Evolutionary conservation across 2,888 invertebrate species (phyloP).

Genomic region (Pseudolycoriella hygida): DNA sequence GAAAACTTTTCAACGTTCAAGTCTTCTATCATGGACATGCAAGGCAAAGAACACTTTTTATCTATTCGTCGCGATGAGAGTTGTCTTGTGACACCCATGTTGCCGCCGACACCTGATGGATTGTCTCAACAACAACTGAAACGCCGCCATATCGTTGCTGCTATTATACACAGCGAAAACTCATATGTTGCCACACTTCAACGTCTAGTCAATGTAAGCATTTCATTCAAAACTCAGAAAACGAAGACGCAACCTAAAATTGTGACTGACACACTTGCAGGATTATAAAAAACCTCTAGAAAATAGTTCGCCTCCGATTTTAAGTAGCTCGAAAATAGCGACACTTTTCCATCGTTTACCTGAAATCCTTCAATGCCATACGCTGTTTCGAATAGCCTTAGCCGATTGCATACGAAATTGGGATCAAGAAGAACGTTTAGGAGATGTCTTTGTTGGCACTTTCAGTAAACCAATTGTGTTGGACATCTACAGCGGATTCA

Average conservation of each 20-base stretch:
- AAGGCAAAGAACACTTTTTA: constrained; percentile 5
- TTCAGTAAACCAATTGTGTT: constrained; percentile 88
- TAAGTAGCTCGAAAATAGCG: constrained; percentile 68
- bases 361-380: constrained; percentile 87
- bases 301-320: constrained; percentile 70
- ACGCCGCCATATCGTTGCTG: constrained; percentile 77
- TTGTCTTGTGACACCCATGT: constrained; percentile 36
- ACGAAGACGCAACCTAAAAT: too few relatives aligned
- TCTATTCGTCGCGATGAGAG: background rate
- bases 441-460: constrained; percentile 84
- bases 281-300: constrained; percentile 86
- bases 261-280: constrained; percentile 28
- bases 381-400: constrained; percentile 82
- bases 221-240: too few relatives aligned
- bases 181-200: constrained; percentile 84
- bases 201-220: constrained; percentile 76
- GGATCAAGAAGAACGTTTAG: constrained; percentile 87
- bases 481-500: constrained; percentile 89
- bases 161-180: constrained; percentile 90
- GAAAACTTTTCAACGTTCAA: constrained; percentile 7
- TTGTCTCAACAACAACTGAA: constrained; percentile 72
- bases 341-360: constrained; percentile 78
- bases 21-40: too few relatives aligned
- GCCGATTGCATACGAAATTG: constrained; percentile 81
- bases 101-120: constrained; percentile 64